Evolutionary conservation across 1,140 invertebrate genomes (phyloP), one percentile per base, ranked within the genome.

Genomic region (Mamestra configurata): DNA sequence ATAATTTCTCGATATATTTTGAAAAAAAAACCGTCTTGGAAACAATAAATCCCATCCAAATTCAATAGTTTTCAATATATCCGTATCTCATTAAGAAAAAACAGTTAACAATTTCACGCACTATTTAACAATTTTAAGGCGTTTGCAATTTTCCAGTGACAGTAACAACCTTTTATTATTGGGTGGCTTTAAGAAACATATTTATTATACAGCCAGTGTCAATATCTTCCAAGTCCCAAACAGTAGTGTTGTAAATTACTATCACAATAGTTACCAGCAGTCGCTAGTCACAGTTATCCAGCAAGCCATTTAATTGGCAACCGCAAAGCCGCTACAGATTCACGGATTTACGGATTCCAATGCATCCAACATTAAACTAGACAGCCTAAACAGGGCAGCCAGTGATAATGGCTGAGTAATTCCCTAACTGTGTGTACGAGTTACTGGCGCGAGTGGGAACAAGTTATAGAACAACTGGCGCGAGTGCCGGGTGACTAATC

Each of bases 391-490:
- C 61, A 66, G 18, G 55, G 27, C 59, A 64, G 59, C 27, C 22
- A 49, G 40, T 46, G 20, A 46, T 49, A 70, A 70, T 70, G 66
- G 40, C 20, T 70, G 66, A 70, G 66, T 70, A 57, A 73, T 20
- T 53, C 31, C n/a, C 8, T 13, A 40, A 73, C 53, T 40, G 53
- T 37, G 15, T 37, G 49, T 15, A 1, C 53, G 51, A 73, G 51
- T 35, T 55, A 57, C 20, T 57, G 71, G 71, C 71, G 49, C 71
- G n/a, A 53, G 71, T 24, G n/a, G 46, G 51, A 15, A n/a, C 35
- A 43, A 37, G 49, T 43, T 73, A 49, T 40, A 27, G 43, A 66
- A 66, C 64, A 78, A 78, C 61, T 73, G 71, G 53, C 71, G 71
- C 24, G 11, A 68, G 64, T 68, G n/a, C 31, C 22, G 76, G 49